Conservation (phyloP, 2,113 vertebrate genomes). For the Panthera tigris region DNA sequence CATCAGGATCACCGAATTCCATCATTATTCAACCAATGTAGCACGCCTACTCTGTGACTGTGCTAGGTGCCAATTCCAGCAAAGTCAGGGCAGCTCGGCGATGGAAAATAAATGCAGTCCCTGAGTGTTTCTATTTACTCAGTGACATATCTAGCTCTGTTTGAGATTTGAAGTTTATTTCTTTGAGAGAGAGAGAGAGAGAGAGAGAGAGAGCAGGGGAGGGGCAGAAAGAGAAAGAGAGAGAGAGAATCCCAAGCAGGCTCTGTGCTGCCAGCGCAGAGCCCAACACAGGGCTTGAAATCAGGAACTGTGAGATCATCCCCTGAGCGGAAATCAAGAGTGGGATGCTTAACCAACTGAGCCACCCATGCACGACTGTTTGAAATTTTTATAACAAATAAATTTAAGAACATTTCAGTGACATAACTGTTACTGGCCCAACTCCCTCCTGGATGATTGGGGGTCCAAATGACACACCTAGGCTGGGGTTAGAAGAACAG, state of each 20-base stretch:
- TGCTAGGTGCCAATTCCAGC: neutral
- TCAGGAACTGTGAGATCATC: too few relatives aligned
- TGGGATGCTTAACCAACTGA: too few relatives aligned
- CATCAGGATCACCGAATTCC: neutral
- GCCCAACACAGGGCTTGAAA: too few relatives aligned
- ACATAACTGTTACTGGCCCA: neutral
- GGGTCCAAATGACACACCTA: neutral
- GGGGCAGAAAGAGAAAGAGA: too few relatives aligned
- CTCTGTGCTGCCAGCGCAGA: too few relatives aligned
- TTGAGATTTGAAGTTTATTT: neutral
- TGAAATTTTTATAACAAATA: constrained; percentile 30
- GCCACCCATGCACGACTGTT: neutral
- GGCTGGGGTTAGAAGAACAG: neutral
- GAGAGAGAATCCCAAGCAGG: too few relatives aligned
- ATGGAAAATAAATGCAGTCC: neutral
- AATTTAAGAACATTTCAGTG: neutral
- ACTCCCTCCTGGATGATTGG: neutral
- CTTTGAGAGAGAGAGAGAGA: too few relatives aligned
- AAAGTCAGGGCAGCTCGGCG: neutral
- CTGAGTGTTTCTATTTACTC: neutral
- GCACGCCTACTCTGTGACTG: neutral
- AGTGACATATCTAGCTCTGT: neutral
- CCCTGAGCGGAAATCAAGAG: too few relatives aligned
- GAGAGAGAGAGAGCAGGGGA: too few relatives aligned
- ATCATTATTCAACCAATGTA: neutral